These are phyloP conservation scores for Copsychus sechellarum DNA, from an alignment of 2,113 vertebrate genomes.

Conservation along the genomic window DNA sequence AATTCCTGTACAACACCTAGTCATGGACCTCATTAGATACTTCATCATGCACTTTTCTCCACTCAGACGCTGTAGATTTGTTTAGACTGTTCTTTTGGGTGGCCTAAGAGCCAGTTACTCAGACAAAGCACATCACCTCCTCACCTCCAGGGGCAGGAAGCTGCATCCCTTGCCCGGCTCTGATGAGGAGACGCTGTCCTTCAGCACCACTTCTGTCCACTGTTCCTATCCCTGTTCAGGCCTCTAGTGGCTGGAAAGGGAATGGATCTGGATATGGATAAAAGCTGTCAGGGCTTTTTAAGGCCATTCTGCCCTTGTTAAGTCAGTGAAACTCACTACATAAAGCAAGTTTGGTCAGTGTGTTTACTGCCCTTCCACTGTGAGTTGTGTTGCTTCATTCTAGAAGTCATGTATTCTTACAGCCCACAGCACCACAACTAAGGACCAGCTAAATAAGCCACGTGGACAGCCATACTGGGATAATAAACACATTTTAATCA, in stretches of 20 bases:
- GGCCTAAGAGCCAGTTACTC: background rate
- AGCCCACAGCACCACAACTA: background rate
- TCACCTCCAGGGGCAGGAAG: background rate
- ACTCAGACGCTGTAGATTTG: too few species aligned
- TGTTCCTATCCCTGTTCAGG: background rate
- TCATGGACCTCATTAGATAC: background rate
- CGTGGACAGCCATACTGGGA: background rate
- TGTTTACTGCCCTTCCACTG: background rate
- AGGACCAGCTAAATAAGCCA: background rate
- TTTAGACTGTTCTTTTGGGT: background rate
- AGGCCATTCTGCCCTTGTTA: background rate
- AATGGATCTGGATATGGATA: background rate
- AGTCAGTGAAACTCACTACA: background rate
- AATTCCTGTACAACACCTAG: background rate
- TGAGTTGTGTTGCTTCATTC: background rate
- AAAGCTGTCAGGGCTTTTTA: background rate
- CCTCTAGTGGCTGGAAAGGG: background rate
- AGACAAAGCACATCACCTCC: background rate
- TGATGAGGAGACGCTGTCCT: background rate
- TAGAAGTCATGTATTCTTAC: background rate
- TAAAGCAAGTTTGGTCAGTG: background rate
- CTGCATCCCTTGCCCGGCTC: background rate
- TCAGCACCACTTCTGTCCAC: background rate
- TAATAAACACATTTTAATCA: background rate
- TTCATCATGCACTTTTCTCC: background rate